phyloP scores from a whole-genome alignment of 2,113 vertebrate genomes.

The Rhombomys opimus region DNA sequence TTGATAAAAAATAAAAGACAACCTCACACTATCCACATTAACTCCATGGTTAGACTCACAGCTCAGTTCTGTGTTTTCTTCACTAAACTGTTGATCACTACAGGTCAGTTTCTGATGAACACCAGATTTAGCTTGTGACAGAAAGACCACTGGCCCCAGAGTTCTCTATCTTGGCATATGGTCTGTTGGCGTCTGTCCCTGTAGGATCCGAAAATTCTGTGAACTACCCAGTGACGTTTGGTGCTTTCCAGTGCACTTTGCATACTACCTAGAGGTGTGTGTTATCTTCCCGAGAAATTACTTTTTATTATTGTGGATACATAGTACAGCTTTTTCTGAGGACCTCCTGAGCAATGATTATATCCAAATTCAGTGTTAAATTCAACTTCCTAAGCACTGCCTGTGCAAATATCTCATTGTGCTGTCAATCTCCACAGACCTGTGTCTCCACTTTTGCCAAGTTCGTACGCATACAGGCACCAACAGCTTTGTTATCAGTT shows the following conservation, averaged over 20 bases:
- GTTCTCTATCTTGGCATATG: background rate
- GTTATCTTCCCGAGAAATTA: background rate
- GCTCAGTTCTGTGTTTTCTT: background rate
- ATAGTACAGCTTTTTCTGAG: background rate
- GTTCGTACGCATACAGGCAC: background rate
- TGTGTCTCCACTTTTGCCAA: background rate
- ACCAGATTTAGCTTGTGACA: constrained; percentile 14
- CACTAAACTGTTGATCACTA: constrained; percentile 13
- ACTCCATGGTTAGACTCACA: background rate
- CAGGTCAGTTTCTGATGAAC: constrained; percentile 17
- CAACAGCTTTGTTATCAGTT: background rate
- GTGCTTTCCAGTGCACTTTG: background rate
- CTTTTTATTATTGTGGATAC: background rate
- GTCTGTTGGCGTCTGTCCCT: background rate
- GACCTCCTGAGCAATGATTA: background rate
- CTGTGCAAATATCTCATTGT: background rate
- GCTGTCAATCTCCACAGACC: background rate
- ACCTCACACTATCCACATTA: background rate
- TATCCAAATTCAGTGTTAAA: constrained; percentile 18
- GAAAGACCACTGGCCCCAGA: background rate
- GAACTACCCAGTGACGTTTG: background rate
- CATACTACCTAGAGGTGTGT: background rate
- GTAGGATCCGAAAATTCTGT: background rate
- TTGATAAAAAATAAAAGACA: background rate
- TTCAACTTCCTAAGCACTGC: background rate